Conservation (phyloP, 2,888 invertebrate species). For the Agrochola lychnidis region DNA sequence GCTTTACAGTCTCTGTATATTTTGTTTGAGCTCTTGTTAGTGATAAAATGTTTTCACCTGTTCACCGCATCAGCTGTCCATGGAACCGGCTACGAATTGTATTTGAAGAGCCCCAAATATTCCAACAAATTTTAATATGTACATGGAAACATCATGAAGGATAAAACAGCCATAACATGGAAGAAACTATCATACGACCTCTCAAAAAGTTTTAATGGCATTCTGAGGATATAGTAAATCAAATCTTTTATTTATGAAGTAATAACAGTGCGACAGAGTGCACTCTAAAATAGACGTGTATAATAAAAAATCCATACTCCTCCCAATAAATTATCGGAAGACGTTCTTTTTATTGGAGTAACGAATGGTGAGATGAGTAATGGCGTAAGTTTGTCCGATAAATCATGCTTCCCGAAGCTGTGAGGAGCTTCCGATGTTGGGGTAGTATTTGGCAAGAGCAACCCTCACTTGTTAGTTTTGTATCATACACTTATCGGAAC, state of each 20-base stretch:
- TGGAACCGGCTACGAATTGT: conserved; percentile 63
- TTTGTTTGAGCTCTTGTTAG: conserved; percentile 58
- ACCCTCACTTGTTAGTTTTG: conserved; percentile 82
- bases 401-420: conserved; percentile 85
- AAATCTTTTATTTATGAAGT: conserved; percentile 83
- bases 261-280: conserved; percentile 80
- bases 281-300: conserved; percentile 84
- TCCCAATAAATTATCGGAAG: conserved; percentile 88
- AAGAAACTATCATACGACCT: conserved; percentile 55
- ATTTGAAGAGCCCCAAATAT: conserved; percentile 61
- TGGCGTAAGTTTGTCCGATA: conserved; percentile 88
- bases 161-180: conserved; percentile 59
- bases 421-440: conserved; percentile 81
- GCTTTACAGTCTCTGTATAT: conserved; percentile 49
- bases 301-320: conserved; percentile 87
- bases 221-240: conserved; percentile 80
- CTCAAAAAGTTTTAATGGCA: conserved; percentile 72
- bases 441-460: conserved; percentile 84
- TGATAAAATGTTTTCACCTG: conserved; percentile 72
- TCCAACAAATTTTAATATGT: conserved; percentile 65
- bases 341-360: conserved; percentile 90
- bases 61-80: conserved; percentile 69
- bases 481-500: conserved; percentile 81
- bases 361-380: conserved; percentile 90
- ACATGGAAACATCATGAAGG: conserved; percentile 41